These are phyloP conservation scores for Melitaea athalia DNA, from an alignment of 2,888 invertebrate species.

Conservation along the genomic window DNA sequence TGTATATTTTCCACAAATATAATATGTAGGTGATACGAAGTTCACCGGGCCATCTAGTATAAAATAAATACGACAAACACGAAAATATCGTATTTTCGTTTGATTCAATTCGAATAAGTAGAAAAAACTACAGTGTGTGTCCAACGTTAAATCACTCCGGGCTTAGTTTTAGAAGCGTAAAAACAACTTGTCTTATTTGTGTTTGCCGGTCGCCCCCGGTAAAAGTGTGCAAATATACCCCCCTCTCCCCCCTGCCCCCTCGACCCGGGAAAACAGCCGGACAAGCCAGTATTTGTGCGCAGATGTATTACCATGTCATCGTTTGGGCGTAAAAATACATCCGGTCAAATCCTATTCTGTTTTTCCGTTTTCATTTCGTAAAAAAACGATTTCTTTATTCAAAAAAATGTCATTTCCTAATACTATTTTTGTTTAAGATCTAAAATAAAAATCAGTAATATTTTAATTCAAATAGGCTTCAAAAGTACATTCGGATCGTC, in stretches of 20 bases:
- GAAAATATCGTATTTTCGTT: not conserved
- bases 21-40: too few species aligned
- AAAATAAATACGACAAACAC: not conserved
- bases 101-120: not conserved
- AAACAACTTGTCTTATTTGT: slow-evolving; percentile 31
- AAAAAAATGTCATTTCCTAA: too few species aligned
- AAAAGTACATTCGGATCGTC: too few species aligned
- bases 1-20: too few species aligned
- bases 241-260: slow-evolving; percentile 6
- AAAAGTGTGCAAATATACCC: slow-evolving; percentile 28
- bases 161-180: slow-evolving; percentile 21
- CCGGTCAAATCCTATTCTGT: not conserved
- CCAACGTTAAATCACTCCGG: slow-evolving; percentile 26
- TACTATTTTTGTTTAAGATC: too few species aligned
- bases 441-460: too few species aligned
- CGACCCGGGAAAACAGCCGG: slow-evolving; percentile 14
- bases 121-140: slow-evolving; percentile 6
- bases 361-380: not conserved
- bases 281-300: slow-evolving; percentile 15
- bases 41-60: too few species aligned
- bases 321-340: slow-evolving; percentile 15
- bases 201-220: slow-evolving; percentile 23
- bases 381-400: not conserved
- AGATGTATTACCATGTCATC: slow-evolving; percentile 22
- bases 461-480: too few species aligned